Percentiles rank a stretch among this genome's conserved stretches.
Evolutionary conservation across 2,113 vertebrate genomes (phyloP).

Genomic region (Pogona vitticeps): DNA sequence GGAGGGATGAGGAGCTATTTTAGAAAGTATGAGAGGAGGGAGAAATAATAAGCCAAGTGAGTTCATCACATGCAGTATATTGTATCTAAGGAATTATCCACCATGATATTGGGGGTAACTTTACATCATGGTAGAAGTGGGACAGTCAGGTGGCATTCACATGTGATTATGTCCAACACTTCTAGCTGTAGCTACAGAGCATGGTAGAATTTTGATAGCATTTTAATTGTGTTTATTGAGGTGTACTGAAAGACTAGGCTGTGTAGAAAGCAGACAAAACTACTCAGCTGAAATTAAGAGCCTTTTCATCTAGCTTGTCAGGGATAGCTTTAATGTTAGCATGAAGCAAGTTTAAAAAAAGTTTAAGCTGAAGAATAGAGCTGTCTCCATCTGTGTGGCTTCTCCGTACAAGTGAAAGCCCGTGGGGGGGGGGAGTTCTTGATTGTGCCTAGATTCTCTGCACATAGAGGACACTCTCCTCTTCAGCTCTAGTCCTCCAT

Average conservation of each 20-base stretch:
- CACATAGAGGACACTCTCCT: too few relatives aligned
- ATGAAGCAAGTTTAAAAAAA: neutral
- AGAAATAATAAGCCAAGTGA: constrained; percentile 67
- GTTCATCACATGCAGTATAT: constrained; percentile 49
- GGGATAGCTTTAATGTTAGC: neutral
- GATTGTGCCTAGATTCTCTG: too few relatives aligned
- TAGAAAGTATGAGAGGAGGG: constrained; percentile 72
- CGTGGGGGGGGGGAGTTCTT: too few relatives aligned
- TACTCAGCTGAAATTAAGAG: too few relatives aligned
- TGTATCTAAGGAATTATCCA: constrained; percentile 32
- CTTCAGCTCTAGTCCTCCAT: too few relatives aligned
- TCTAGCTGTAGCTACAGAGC: neutral
- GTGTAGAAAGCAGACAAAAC: too few relatives aligned
- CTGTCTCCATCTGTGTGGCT: neutral
- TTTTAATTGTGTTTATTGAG: too few relatives aligned
- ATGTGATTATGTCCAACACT: neutral
- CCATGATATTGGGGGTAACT: constrained; percentile 29
- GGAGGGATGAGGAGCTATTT: constrained; percentile 70
- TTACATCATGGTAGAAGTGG: too few relatives aligned
- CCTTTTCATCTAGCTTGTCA: neutral
- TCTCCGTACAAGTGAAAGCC: neutral
- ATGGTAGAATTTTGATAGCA: too few relatives aligned
- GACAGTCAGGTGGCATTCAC: neutral
- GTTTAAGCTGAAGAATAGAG: too few relatives aligned
- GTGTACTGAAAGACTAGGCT: too few relatives aligned